Evolutionary conservation across 2,797 vertebrate species (phyloP).

Genomic region (Sebastes baramenuke): DNA sequence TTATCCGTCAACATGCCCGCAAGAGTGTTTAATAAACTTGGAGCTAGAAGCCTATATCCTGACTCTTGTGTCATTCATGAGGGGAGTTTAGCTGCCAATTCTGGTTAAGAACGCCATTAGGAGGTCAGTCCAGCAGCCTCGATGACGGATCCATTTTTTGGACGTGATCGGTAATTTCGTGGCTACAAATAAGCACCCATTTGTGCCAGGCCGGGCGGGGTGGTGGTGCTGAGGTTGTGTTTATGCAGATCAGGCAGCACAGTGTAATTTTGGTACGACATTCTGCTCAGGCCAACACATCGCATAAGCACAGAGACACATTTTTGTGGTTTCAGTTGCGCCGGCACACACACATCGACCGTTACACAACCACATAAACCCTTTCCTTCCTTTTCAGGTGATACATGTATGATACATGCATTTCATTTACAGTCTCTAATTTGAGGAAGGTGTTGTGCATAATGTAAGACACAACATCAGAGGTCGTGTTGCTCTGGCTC

Average conservation of each 20-base stretch:
- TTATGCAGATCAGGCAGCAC: conserved; percentile 7
- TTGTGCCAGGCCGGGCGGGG: background rate
- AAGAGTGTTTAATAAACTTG: background rate
- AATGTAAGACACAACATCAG: too few relatives aligned
- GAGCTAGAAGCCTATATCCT: background rate
- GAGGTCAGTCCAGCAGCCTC: background rate
- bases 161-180: background rate
- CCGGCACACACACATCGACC: background rate
- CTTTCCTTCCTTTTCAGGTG: background rate
- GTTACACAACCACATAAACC: background rate
- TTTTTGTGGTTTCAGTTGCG: background rate
- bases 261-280: background rate
- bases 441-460: background rate
- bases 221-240: background rate
- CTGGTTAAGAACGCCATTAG: background rate
- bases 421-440: background rate
- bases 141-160: background rate
- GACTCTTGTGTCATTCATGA: background rate
- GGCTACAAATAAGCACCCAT: background rate
- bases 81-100: background rate
- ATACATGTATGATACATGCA: background rate
- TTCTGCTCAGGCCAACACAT: background rate
- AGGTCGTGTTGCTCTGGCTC: too few relatives aligned
- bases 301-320: background rate
- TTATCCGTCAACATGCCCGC: background rate